Percentiles rank a stretch among this genome's conserved stretches.
Evolutionary conservation across 2,888 invertebrate species (phyloP).

Genomic region (Apamea monoglypha): DNA sequence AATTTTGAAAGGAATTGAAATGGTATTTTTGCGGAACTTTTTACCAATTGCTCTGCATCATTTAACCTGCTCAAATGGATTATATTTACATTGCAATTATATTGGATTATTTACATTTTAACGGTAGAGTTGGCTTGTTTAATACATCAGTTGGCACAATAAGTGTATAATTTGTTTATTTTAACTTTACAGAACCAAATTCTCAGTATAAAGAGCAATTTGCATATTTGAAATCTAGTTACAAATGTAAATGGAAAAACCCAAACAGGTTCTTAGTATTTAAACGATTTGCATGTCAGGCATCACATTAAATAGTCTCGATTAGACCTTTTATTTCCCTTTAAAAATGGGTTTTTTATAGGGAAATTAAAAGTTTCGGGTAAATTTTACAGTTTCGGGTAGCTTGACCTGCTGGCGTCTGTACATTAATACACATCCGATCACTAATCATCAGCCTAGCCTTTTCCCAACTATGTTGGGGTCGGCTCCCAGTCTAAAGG

Average conservation of each 20-base stretch:
- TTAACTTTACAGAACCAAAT: not conserved
- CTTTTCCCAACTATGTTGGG: no score
- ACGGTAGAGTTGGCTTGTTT: not conserved
- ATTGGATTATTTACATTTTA: not conserved
- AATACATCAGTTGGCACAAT: no score
- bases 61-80: not conserved
- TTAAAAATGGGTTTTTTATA: not conserved
- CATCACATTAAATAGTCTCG: not conserved
- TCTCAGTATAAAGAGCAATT: not conserved
- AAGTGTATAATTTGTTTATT: not conserved
- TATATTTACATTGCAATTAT: not conserved
- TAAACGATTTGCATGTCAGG: slow-evolving; percentile 11
- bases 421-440: no score
- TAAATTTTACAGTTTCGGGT: no score
- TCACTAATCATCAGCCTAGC: no score
- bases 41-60: not conserved
- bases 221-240: not conserved
- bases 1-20: no score
- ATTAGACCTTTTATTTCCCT: no score
- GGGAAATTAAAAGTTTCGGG: not conserved
- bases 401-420: no score
- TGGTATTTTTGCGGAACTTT: no score
- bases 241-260: slow-evolving; percentile 17
- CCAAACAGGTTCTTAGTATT: slow-evolving; percentile 10
- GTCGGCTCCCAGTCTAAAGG: no score